phyloP scores from a whole-genome alignment of 1,140 invertebrate genomes.

The Prorops nasuta region DNA sequence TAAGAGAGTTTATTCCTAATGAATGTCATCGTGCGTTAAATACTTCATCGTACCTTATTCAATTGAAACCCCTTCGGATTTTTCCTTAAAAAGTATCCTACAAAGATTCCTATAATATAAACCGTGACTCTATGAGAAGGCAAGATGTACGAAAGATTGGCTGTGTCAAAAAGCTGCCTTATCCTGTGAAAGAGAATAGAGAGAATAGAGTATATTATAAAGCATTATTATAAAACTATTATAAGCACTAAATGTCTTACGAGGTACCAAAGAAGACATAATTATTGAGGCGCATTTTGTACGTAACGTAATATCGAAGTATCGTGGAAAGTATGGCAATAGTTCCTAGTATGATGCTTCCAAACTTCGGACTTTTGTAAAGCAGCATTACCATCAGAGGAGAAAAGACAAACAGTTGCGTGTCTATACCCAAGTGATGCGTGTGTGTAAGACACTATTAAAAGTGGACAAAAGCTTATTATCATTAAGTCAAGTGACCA shows the following conservation, averaged over 20 bases:
- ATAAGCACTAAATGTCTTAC: constrained; percentile 56
- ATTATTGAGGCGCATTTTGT: constrained; percentile 65
- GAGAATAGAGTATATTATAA: constrained; percentile 1
- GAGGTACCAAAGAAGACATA: constrained; percentile 72
- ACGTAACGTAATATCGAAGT: constrained; percentile 66
- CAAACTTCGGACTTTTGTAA: constrained; percentile 64
- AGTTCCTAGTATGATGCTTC: constrained; percentile 53
- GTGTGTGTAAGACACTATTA: constrained; percentile 70
- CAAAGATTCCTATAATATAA: constrained; percentile 66
- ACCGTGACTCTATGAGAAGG: constrained; percentile 69
- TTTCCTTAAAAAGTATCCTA: constrained; percentile 63
- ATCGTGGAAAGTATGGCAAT: constrained; percentile 63
- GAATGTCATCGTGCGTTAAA: background rate
- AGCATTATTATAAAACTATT: constrained; percentile 4
- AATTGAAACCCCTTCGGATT: constrained; percentile 51
- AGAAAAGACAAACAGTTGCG: constrained; percentile 74
- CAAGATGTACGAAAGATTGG: constrained; percentile 67
- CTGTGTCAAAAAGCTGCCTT: constrained; percentile 65
- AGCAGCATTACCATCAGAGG: constrained; percentile 68
- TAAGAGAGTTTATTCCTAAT: background rate
- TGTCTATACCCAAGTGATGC: constrained; percentile 80
- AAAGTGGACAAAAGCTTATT: constrained; percentile 12
- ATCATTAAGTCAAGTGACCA: too few species aligned
- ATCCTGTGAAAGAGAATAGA: constrained; percentile 54
- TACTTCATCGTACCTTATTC: constrained; percentile 38